Percentiles rank a stretch among this genome's conserved stretches.
phyloP scores from a whole-genome alignment of 2,888 invertebrate genomes.

The Meteorus colon region DNA sequence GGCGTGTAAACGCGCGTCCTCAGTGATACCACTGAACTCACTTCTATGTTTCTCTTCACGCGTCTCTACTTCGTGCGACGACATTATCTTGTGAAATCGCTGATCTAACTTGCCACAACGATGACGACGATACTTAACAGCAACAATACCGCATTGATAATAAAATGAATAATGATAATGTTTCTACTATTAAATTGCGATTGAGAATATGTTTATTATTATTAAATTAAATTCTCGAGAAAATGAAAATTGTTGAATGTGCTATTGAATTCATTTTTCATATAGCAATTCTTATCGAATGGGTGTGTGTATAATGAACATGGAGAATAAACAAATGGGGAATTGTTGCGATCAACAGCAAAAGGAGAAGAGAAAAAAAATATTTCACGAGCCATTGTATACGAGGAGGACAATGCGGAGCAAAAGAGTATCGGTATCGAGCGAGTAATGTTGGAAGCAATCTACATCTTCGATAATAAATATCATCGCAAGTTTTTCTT shows the following conservation, averaged over 20 bases:
- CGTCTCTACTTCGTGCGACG: not conserved
- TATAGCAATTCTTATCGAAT: constrained; percentile 8
- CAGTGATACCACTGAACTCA: constrained; percentile 14
- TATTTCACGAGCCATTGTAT: constrained; percentile 31
- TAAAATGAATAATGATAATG: no score
- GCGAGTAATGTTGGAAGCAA: constrained; percentile 60
- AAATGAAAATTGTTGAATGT: not conserved
- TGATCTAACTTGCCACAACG: not conserved
- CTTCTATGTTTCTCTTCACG: constrained; percentile 13
- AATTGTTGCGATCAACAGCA: constrained; percentile 4
- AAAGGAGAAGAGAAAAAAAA: constrained; percentile 7
- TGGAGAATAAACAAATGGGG: not conserved
- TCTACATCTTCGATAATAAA: constrained; percentile 70
- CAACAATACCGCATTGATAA: no score
- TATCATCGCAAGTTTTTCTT: constrained; percentile 53
- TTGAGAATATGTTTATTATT: not conserved
- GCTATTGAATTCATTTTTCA: not conserved
- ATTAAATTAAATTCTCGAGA: not conserved
- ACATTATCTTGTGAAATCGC: constrained; percentile 8
- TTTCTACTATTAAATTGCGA: not conserved
- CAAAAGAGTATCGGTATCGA: constrained; percentile 33
- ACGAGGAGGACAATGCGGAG: constrained; percentile 65
- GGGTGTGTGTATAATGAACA: not conserved
- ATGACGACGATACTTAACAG: not conserved
- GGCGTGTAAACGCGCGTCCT: constrained; percentile 29